A percentile compares a stretch with the other conserved stretches of the same genome.
Conservation (phyloP, 2,113 vertebrate species). For the Xiphophorus hellerii region DNA sequence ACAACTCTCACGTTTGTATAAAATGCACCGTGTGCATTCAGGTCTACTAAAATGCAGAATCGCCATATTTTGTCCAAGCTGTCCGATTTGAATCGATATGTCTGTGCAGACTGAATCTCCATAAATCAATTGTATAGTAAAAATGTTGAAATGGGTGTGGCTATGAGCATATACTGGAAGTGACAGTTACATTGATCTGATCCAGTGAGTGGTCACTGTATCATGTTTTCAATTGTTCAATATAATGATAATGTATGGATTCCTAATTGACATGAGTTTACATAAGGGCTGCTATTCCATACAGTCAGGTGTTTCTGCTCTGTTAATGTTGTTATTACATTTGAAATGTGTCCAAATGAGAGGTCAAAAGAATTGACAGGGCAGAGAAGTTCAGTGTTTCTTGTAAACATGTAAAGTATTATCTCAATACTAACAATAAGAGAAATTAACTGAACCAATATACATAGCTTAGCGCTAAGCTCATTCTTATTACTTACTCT, state of each 20-base stretch:
- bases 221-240: slow-evolving; percentile 63
- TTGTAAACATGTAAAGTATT: no score
- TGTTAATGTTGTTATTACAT: not conserved
- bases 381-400: no score
- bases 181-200: slow-evolving; percentile 45
- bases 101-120: slow-evolving; percentile 48
- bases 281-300: slow-evolving; percentile 8
- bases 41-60: slow-evolving; percentile 47
- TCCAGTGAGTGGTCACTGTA: slow-evolving; percentile 50
- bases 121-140: slow-evolving; percentile 66
- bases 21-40: slow-evolving; percentile 23
- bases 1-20: not conserved
- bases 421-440: no score
- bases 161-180: slow-evolving; percentile 24
- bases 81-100: slow-evolving; percentile 46
- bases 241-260: slow-evolving; percentile 62
- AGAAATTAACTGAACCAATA: no score
- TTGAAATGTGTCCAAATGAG: not conserved
- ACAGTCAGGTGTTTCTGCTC: not conserved
- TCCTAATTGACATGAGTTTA: slow-evolving; percentile 47
- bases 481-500: not conserved
- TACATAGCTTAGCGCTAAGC: not conserved
- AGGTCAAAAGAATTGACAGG: no score
- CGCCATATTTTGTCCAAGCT: slow-evolving; percentile 44
- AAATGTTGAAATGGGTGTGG: slow-evolving; percentile 34